Conservation (phyloP, 2,797 vertebrate genomes). For the Poecile montanus region DNA sequence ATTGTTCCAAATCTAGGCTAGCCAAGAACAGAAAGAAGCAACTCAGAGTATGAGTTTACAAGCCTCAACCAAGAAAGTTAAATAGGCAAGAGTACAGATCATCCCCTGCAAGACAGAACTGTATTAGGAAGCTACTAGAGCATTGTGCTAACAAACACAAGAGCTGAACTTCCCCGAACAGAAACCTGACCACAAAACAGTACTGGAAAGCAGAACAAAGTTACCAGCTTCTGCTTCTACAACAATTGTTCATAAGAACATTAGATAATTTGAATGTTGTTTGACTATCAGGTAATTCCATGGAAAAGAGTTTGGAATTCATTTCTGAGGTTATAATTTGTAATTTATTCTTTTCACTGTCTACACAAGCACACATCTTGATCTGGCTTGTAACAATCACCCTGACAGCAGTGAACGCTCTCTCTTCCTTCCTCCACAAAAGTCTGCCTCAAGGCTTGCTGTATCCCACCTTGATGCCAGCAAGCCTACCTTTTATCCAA, state of each 20-base stretch:
- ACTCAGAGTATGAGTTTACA: background rate
- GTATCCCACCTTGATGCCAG: background rate
- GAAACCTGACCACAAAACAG: background rate
- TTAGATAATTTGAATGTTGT: background rate
- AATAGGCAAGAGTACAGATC: background rate
- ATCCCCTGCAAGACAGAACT: background rate
- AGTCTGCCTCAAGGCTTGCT: background rate
- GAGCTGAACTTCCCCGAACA: background rate
- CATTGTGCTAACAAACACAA: background rate
- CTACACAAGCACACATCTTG: background rate
- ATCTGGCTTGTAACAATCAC: background rate
- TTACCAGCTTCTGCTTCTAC: background rate
- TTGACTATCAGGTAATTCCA: background rate
- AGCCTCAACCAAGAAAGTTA: background rate
- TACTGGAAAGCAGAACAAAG: background rate
- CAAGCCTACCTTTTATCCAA: background rate
- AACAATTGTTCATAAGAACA: background rate
- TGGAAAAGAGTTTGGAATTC: background rate
- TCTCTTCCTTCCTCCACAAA: background rate
- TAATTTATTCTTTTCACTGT: background rate
- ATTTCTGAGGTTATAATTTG: background rate
- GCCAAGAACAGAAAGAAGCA: background rate
- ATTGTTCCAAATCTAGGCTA: background rate
- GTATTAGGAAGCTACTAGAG: background rate
- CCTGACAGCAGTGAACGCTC: background rate